Base-by-base conservation (phyloP, 2,113 vertebrate genomes). In the Microtus montanus region DNA sequence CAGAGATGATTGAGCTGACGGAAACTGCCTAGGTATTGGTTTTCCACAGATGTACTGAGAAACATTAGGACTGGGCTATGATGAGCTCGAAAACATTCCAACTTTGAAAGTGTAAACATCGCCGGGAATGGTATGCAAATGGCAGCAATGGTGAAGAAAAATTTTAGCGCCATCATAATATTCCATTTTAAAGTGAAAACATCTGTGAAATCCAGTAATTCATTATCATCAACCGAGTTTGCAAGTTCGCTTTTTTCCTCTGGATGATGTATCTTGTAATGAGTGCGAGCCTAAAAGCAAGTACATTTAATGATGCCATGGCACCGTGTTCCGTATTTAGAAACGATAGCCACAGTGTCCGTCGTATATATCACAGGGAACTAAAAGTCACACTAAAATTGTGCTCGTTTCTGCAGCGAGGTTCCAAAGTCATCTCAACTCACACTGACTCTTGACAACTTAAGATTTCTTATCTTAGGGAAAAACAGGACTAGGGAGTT, bases 121-220 rank as follows among this genome's bases (percentile, higher is more conserved):
- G 64, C 92, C 90, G 87, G 80, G 98, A 97, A 98, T 97, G 96
- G 90, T 92, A 98, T 98, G 98, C 97, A 98, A 98, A 98, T 98
- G 96, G 83, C 89, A 97, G 92, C 94, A 97, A 97, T 96, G 94
- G 97, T 91, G 97, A 96, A 94, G 97, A 44, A 94, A 94, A 97
- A 96, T 98, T 98, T 97, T 96, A 98, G 97, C 80, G 92, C 95
- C 97, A 97, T 98, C 96, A 98, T 96, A 97, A 96, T 97, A 97
- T 98, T 97, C 97, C 97, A 97, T 97, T 98, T 96, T 88, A 94
- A 98, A 98, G 97, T 93, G 92, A 96, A 97, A 98, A 98, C 98
- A 98, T 98, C 98, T 98, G 98, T 93, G 98, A 94, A 97, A 93
- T 94, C 73, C 82, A 94, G 91, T 95, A 94, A 97, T 96, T 97